Percentiles rank a stretch among this genome's conserved stretches.
Evolutionary conservation across 2,797 vertebrate species (phyloP).

Genomic region (Dallia pectoralis): DNA sequence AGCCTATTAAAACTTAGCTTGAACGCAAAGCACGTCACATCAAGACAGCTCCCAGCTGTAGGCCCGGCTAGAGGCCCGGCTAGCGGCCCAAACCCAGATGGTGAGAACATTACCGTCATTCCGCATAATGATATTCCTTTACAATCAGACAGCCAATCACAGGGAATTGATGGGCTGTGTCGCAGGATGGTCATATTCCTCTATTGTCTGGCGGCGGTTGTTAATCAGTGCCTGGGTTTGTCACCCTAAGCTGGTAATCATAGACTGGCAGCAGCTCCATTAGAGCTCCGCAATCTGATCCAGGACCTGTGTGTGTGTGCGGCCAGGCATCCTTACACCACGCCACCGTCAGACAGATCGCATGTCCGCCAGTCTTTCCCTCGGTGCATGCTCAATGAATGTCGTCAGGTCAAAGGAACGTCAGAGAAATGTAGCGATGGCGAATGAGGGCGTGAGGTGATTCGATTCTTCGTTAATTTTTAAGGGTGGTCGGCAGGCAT

Average conservation of each 20-base stretch:
- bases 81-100: no score
- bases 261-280: slow-evolving; percentile 22
- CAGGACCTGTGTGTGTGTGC: background rate
- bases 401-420: slow-evolving; percentile 29
- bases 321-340: background rate
- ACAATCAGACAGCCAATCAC: no score
- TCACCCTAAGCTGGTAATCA: slow-evolving; percentile 24
- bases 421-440: no score
- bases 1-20: background rate
- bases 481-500: no score
- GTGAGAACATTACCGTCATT: background rate
- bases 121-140: background rate
- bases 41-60: background rate
- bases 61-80: no score
- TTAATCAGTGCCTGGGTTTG: slow-evolving; percentile 39
- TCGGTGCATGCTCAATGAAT: slow-evolving; percentile 18
- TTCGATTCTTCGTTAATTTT: no score
- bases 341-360: slow-evolving; percentile 23
- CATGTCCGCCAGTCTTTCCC: slow-evolving; percentile 1
- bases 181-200: slow-evolving; percentile 32
- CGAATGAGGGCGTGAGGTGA: no score
- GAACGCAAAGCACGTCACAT: background rate
- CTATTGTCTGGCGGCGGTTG: slow-evolving; percentile 27
- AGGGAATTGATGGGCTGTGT: slow-evolving; percentile 2
- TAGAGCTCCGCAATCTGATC: slow-evolving; percentile 32